Evolutionary conservation across 37 sponge, comb jelly and placozoan species (phyloP).

Genomic region (Crambe crambe): DNA sequence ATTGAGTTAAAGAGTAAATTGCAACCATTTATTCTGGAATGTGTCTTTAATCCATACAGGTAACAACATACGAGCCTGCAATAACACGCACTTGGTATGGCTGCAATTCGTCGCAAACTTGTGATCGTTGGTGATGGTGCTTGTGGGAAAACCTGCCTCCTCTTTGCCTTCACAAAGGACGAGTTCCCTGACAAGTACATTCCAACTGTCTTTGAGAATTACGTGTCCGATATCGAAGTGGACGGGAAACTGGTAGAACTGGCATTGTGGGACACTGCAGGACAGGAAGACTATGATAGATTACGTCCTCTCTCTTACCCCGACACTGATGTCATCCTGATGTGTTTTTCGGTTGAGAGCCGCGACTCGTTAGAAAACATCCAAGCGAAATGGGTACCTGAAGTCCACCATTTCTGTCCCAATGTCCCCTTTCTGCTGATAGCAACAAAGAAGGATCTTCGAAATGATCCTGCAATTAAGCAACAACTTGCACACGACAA

Average conservation of each 20-base stretch:
- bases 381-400: slow-evolving; percentile 90
- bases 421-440: slow-evolving; percentile 75
- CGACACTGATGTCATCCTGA: slow-evolving; percentile 97
- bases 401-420: slow-evolving; percentile 68
- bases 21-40: too few species aligned
- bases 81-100: too few species aligned
- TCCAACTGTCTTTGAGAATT: slow-evolving; percentile 98
- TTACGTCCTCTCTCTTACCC: slow-evolving; percentile 95
- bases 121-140: slow-evolving; percentile 99
- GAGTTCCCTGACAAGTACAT: slow-evolving; percentile 97
- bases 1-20: too few species aligned
- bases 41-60: too few species aligned
- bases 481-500: slow-evolving; percentile 68
- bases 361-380: slow-evolving; percentile 96
- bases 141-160: slow-evolving; percentile 98
- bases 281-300: slow-evolving; percentile 96
- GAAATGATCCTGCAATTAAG: slow-evolving; percentile 59
- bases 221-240: slow-evolving; percentile 97
- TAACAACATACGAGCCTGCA: too few species aligned
- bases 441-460: slow-evolving; percentile 73
- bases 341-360: slow-evolving; percentile 96
- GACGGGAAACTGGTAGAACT: slow-evolving; percentile 90
- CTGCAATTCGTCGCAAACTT: slow-evolving; percentile 90
- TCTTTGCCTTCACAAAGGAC: slow-evolving; percentile 97
- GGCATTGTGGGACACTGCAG: slow-evolving; percentile 97